Base-by-base conservation (phyloP, 2,113 vertebrate genomes). In the Trochalopteron elliotii region DNA sequence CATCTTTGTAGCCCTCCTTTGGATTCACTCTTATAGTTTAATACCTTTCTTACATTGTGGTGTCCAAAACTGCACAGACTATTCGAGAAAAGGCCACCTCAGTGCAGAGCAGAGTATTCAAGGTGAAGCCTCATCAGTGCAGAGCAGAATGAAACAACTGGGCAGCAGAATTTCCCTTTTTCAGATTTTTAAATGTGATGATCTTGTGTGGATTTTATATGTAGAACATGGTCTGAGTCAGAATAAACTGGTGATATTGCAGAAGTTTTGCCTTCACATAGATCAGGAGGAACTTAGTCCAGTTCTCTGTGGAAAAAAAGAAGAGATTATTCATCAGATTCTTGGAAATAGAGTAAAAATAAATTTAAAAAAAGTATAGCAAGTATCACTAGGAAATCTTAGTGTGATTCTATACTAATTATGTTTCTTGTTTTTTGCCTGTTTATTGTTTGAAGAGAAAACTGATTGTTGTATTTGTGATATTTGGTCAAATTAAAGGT, bases 1-100 rank as follows among this genome's bases (percentile, higher is more conserved):
- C 16, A 17, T 10, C 31, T 35, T 27, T n/a, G 9, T 3, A 0
- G 25, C 7, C 9, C 17, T 49, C 14, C 2, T 49, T 71, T 64
- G 11, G 35, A 40, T 2, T 10, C 21, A 9, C 28, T 24, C 20
- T 64, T 56, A 25, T 4, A 44, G 24, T 11, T 22, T n/a, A 20
- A 39, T 63, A 12, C 8, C 1, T 16, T 80, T 56, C 47, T 23
- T 15, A 22, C 14, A 28, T 40, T 65, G 6, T 23, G 5, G 10
- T 57, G 6, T 35, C 17, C 49, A 56, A 56, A 64, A 35, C 14
- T 42, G 14, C 6, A 9, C 40, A 17, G 15, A n/a, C 4, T 30
- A 25, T n/a, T 56, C n/a, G 22, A 56, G 8, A 25, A 22, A 25
- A 49, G 35, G 42, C 14, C 35, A 6, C 31, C 37, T 39, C 37